These are phyloP conservation scores for Lepidocolaptes lacrymiger DNA, from an alignment of 2,797 vertebrate species.

Conservation along the genomic window DNA sequence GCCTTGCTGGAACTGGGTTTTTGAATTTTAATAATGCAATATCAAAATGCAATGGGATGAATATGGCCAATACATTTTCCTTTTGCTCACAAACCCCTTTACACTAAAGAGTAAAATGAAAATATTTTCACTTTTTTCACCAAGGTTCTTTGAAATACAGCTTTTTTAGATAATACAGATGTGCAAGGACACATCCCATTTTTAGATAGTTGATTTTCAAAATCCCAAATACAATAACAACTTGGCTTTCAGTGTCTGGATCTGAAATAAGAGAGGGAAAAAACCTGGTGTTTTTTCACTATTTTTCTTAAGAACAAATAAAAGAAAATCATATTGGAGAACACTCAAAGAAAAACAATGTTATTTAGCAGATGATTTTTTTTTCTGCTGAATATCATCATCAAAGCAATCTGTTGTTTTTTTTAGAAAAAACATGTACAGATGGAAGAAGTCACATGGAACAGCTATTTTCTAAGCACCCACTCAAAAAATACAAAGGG, in stretches of 20 bases:
- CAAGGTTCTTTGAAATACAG: background rate
- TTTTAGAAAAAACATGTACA: conserved; percentile 15
- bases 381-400: background rate
- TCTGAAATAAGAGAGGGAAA: background rate
- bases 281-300: accelerated
- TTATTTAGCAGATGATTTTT: background rate
- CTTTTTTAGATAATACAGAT: background rate
- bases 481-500: background rate
- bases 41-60: background rate
- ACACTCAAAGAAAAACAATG: background rate
- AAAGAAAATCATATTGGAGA: background rate
- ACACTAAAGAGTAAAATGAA: background rate
- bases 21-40: background rate
- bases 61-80: background rate
- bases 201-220: conserved; percentile 3
- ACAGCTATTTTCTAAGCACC: conserved; percentile 11
- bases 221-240: background rate
- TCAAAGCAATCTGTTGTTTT: conserved; percentile 25
- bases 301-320: background rate
- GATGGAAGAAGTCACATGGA: conserved; percentile 45
- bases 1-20: background rate
- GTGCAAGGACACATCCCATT: background rate
- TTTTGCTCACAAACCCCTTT: background rate
- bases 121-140: background rate
- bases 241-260: background rate